Evolutionary conservation across 2,113 vertebrate genomes (phyloP).

Genomic region (Pachypanchax playfairii): DNA sequence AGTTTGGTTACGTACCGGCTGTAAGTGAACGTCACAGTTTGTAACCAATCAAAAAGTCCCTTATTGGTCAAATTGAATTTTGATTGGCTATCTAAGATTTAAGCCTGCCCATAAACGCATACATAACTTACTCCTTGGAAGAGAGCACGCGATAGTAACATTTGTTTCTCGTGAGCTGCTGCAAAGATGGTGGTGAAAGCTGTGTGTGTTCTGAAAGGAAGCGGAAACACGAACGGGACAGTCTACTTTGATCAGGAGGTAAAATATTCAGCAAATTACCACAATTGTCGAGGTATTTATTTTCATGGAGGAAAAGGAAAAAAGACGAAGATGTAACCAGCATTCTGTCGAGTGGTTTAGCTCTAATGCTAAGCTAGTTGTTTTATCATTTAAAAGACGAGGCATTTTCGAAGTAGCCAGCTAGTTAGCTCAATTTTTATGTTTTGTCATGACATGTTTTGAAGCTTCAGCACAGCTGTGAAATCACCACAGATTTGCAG

Average conservation of each 20-base stretch:
- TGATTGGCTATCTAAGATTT: conserved; percentile 45
- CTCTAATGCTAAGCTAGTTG: conserved; percentile 33
- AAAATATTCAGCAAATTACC: background rate
- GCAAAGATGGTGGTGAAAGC: conserved; percentile 74
- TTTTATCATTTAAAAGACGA: background rate
- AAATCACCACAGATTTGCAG: background rate
- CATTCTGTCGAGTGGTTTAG: background rate
- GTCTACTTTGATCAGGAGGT: conserved; percentile 80
- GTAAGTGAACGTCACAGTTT: no score
- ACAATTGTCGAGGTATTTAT: background rate
- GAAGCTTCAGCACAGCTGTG: no score
- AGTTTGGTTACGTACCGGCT: no score
- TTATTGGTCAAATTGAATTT: rapidly evolving
- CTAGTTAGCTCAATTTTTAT: background rate
- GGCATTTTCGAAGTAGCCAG: no score
- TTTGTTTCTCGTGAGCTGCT: background rate
- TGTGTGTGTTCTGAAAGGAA: conserved; percentile 80
- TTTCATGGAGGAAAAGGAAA: no score
- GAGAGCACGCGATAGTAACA: background rate
- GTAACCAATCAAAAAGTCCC: conserved; percentile 36
- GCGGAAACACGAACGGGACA: conserved; percentile 67
- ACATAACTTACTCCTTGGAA: background rate
- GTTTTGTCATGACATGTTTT: background rate
- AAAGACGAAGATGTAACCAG: no score
- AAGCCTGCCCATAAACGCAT: background rate